Evolutionary conservation across 2,797 vertebrate genomes (phyloP).

Genomic region (Alca torda): DNA sequence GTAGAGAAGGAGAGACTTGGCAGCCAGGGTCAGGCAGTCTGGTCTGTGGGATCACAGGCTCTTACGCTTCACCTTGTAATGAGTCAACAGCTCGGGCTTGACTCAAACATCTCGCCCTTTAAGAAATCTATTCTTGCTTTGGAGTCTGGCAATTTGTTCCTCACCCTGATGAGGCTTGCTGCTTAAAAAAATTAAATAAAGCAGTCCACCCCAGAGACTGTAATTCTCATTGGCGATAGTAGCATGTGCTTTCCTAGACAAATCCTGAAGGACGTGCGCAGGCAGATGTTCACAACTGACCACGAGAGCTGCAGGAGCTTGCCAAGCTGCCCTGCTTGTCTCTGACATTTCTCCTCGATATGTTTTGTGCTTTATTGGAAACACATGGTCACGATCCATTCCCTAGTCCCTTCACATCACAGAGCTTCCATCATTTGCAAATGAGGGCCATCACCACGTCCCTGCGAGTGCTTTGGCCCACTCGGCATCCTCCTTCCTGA

Average conservation of each 20-base stretch:
- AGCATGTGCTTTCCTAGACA: background rate
- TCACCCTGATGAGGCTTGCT: background rate
- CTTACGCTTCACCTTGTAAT: background rate
- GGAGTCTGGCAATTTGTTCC: background rate
- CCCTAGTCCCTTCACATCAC: background rate
- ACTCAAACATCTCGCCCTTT: background rate
- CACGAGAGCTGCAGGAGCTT: background rate
- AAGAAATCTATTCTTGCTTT: background rate
- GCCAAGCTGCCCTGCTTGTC: background rate
- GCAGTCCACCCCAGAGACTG: rapidly evolving
- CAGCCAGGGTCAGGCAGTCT: background rate
- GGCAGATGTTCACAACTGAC: background rate
- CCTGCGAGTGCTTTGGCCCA: background rate
- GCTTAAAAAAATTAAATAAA: background rate
- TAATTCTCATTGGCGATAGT: background rate
- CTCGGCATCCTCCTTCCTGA: background rate
- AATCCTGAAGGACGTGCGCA: background rate
- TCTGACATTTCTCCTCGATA: background rate
- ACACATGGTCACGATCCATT: background rate
- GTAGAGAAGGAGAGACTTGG: background rate
- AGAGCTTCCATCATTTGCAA: background rate
- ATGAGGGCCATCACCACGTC: background rate
- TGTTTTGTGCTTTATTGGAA: background rate
- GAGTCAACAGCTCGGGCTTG: background rate
- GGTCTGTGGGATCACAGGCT: background rate